Percentiles rank a stretch among this genome's conserved stretches.
These are phyloP conservation scores for Adrianichthys oophorus DNA, from an alignment of 2,797 vertebrate genomes.

Conservation along the genomic window DNA sequence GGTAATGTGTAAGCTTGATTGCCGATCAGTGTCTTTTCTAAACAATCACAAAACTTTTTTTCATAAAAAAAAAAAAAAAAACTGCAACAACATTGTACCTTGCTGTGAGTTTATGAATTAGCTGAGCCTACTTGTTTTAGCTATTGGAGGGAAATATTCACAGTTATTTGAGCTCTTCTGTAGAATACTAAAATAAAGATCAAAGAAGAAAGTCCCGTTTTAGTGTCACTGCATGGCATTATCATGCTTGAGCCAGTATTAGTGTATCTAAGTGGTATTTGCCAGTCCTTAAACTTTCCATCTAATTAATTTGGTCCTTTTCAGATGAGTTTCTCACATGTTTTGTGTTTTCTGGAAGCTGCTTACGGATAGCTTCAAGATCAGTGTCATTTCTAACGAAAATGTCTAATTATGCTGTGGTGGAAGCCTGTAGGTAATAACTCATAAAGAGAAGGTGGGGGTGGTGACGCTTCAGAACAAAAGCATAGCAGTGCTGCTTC, in stretches of 20 bases:
- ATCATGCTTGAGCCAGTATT: conserved; percentile 29
- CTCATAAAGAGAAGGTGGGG: conserved; percentile 14
- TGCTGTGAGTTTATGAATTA: background rate
- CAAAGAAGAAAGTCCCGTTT: conserved; percentile 36
- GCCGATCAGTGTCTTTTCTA: no score
- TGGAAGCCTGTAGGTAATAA: conserved; percentile 57
- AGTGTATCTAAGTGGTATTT: conserved; percentile 22
- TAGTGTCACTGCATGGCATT: conserved; percentile 21
- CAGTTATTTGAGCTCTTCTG: conserved; percentile 13
- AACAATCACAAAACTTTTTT: no score
- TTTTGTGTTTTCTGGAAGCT: conserved; percentile 50
- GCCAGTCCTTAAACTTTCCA: conserved; percentile 42
- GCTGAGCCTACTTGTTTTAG: conserved; percentile 28
- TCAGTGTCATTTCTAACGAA: conserved; percentile 62
- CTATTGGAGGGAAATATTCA: conserved; percentile 28
- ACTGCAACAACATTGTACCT: background rate
- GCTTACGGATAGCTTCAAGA: conserved; percentile 47
- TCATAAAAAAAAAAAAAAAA: no score
- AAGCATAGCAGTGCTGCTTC: conserved; percentile 19
- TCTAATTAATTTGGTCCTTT: conserved; percentile 59
- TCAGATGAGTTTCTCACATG: conserved; percentile 36
- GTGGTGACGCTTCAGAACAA: conserved; percentile 19
- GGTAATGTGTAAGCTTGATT: no score
- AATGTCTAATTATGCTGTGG: conserved; percentile 56
- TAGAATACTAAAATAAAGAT: background rate